Conservation (phyloP, 2,797 vertebrate genomes). For the Pogonophryne albipinna region DNA sequence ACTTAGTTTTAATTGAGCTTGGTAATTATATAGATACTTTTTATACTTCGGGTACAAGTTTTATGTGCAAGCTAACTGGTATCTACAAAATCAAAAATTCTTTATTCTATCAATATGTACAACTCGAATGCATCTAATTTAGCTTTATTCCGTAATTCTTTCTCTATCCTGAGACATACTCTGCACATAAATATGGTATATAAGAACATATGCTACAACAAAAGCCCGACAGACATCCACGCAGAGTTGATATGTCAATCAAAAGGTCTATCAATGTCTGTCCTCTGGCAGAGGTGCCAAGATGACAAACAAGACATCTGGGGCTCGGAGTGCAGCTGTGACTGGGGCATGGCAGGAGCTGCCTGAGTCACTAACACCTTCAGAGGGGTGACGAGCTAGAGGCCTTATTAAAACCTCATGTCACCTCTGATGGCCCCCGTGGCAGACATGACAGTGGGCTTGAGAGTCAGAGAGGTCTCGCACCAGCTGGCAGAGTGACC, state of each 20-base stretch:
- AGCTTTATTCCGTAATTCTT: constrained; percentile 22
- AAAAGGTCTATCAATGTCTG: constrained; percentile 81
- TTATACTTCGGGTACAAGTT: neutral
- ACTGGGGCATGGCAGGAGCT: constrained; percentile 71
- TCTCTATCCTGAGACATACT: constrained; percentile 8
- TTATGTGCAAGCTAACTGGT: neutral
- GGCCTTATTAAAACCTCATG: constrained; percentile 77
- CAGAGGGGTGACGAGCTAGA: constrained; percentile 69
- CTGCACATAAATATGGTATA: constrained; percentile 25
- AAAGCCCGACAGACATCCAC: constrained; percentile 43
- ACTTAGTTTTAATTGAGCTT: constrained; percentile 28
- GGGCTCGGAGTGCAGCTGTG: constrained; percentile 75
- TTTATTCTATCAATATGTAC: neutral
- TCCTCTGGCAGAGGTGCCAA: constrained; percentile 76
- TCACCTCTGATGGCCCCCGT: constrained; percentile 76
- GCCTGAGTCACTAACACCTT: constrained; percentile 77
- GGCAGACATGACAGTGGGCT: constrained; percentile 73
- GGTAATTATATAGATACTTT: constrained; percentile 28
- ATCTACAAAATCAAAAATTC: neutral
- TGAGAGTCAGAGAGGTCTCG: constrained; percentile 73
- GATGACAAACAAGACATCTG: constrained; percentile 83
- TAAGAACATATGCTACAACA: constrained; percentile 53
- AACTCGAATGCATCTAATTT: constrained; percentile 19
- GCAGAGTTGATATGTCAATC: constrained; percentile 79
- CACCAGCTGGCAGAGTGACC: constrained; percentile 86